Evolutionary conservation across 2,797 vertebrate genomes (phyloP).

Genomic region (Acanthopagrus latus): DNA sequence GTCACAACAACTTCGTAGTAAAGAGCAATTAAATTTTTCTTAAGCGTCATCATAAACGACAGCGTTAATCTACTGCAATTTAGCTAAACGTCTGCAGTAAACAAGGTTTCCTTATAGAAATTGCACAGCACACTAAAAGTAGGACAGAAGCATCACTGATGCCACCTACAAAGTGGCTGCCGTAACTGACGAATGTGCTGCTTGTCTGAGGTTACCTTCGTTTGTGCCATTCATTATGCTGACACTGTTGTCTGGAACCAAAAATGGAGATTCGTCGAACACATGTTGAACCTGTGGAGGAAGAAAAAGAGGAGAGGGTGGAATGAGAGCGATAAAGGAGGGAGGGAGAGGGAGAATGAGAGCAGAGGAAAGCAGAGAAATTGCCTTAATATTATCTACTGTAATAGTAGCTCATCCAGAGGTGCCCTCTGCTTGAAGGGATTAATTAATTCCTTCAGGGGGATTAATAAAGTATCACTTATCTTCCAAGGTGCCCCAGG

Average conservation of each 20-base stretch:
- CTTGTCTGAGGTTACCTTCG: conserved; percentile 88
- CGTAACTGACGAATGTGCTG: conserved; percentile 25
- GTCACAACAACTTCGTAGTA: conserved; percentile 57
- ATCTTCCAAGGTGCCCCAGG: conserved; percentile 72
- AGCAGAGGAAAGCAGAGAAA: conserved; percentile 34
- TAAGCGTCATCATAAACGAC: conserved; percentile 68
- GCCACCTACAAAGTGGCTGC: conserved; percentile 45
- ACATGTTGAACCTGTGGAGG: conserved; percentile 88
- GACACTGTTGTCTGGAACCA: conserved; percentile 92
- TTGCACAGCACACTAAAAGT: conserved; percentile 29
- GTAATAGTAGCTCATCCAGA: conserved; percentile 69
- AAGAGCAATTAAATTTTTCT: conserved; percentile 54
- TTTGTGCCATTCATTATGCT: conserved; percentile 94
- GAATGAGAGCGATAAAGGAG: neutral
- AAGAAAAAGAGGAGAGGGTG: neutral
- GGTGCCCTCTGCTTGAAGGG: conserved; percentile 67
- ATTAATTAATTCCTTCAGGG: conserved; percentile 74
- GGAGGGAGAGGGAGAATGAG: neutral
- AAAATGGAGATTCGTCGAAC: conserved; percentile 95
- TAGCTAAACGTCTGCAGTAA: conserved; percentile 57
- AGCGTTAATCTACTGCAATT: conserved; percentile 65
- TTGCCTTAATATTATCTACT: conserved; percentile 60
- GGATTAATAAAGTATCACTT: conserved; percentile 78
- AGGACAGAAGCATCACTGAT: conserved; percentile 23
- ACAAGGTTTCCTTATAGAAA: conserved; percentile 40